A percentile compares a stretch with the other conserved stretches of the same genome.
These are phyloP conservation scores for Pomatorhinus ruficollis DNA, from an alignment of 2,113 vertebrate genomes.

Conservation along the genomic window DNA sequence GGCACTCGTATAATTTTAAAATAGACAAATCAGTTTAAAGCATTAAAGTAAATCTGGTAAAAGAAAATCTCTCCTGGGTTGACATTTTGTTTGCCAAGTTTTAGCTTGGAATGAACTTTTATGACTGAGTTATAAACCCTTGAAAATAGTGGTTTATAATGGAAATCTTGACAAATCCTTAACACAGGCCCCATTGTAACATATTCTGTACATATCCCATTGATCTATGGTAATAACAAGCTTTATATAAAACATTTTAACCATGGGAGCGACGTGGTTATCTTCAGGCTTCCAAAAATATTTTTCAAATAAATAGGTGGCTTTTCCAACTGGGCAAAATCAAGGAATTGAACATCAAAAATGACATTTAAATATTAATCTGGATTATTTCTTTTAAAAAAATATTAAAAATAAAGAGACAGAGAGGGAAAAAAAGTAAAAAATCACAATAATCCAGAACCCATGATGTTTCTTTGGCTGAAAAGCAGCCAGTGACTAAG, in stretches of 20 bases:
- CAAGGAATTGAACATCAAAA: not conserved
- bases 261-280: conserved; percentile 18
- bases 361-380: conserved; percentile 14
- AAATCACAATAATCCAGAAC: conserved; percentile 8
- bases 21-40: conserved; percentile 69
- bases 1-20: conserved; percentile 62
- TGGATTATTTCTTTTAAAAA: too few relatives aligned
- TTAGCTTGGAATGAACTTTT: conserved; percentile 64
- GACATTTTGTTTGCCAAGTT: conserved; percentile 65
- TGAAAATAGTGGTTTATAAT: conserved; percentile 65
- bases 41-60: conserved; percentile 64
- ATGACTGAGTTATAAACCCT: conserved; percentile 62
- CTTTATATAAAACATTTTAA: conserved; percentile 44
- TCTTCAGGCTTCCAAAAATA: conserved; percentile 49
- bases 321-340: conserved; percentile 25
- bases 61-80: conserved; percentile 63
- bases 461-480: conserved; percentile 1
- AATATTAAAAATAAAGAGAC: not conserved
- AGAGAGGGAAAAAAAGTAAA: too few relatives aligned
- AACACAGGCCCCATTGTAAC: conserved; percentile 67
- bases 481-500: conserved; percentile 39
- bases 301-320: conserved; percentile 52
- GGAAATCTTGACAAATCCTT: conserved; percentile 71
- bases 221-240: conserved; percentile 59
- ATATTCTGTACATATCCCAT: conserved; percentile 49